Percentiles rank a stretch among this genome's conserved stretches.
These are phyloP conservation scores for Cheilosia grossa DNA, from an alignment of 2,888 invertebrate genomes.

Conservation along the genomic window DNA sequence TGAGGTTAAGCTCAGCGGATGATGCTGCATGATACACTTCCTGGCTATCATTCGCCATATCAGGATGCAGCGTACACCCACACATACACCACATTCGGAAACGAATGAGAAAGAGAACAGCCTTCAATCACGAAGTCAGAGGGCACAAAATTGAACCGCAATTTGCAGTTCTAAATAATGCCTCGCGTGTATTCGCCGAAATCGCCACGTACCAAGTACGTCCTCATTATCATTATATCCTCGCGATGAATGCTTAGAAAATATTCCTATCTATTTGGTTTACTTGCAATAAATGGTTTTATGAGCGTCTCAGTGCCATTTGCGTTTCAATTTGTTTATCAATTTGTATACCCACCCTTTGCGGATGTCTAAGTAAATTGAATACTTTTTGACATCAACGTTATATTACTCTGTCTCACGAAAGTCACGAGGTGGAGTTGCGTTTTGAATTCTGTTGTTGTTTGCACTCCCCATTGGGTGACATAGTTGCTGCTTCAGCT, in stretches of 20 bases:
- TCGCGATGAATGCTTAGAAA: constrained; percentile 20
- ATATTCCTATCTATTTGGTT: constrained; percentile 13
- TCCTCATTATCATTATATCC: constrained; percentile 40
- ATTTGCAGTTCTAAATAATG: constrained; percentile 65
- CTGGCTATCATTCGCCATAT: constrained; percentile 48
- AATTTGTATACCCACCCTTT: constrained; percentile 50
- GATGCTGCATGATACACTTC: constrained; percentile 57
- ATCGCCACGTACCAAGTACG: constrained; percentile 66
- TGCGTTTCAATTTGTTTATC: constrained; percentile 61
- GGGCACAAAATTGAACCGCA: constrained; percentile 57
- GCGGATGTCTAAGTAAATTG: constrained; percentile 57
- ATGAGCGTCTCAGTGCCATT: constrained; percentile 20
- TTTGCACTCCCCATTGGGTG: background rate
- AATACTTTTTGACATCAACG: constrained; percentile 29
- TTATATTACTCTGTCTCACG: constrained; percentile 15
- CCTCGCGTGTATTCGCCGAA: constrained; percentile 43
- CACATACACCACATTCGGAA: background rate
- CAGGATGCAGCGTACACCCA: constrained; percentile 29
- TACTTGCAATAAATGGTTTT: constrained; percentile 47
- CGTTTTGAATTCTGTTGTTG: constrained; percentile 13
- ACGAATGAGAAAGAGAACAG: too few species aligned
- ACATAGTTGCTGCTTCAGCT: constrained; percentile 27
- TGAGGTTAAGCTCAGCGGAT: constrained; percentile 57
- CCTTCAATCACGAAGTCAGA: constrained; percentile 32
- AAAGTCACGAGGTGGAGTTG: constrained; percentile 53